Percentiles rank a stretch among this genome's conserved stretches.
Evolutionary conservation across 2,888 invertebrate genomes (phyloP).

Genomic region (Synergus laeviventris): DNA sequence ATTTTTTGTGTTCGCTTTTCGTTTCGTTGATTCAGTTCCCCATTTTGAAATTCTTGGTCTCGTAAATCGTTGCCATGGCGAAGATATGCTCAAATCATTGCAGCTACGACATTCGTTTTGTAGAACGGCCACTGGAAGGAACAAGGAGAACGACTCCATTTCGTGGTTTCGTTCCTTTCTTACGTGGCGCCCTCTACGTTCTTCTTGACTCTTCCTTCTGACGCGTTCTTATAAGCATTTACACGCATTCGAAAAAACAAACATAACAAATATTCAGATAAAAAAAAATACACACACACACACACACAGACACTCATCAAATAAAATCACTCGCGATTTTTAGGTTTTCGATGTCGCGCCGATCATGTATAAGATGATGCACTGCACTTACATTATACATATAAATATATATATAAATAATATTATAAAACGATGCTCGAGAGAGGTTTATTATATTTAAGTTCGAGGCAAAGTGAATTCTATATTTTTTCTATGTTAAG

Average conservation of each 20-base stretch:
- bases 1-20: conserved; percentile 49
- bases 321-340: conserved; percentile 3
- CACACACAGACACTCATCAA: neutral
- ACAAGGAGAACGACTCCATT: conserved; percentile 17
- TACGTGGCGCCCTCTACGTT: conserved; percentile 55
- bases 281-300: conserved; percentile 41
- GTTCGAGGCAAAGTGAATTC: conserved; percentile 74
- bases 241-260: neutral
- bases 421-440: conserved; percentile 60
- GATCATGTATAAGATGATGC: conserved; percentile 46
- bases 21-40: conserved; percentile 47
- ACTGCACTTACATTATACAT: conserved; percentile 54
- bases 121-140: conserved; percentile 39
- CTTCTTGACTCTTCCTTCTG: conserved; percentile 60
- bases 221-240: conserved; percentile 46
- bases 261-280: too few species aligned
- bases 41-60: conserved; percentile 56
- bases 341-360: conserved; percentile 35
- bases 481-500: conserved; percentile 76
- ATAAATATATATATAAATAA: conserved; percentile 52
- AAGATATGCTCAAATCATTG: conserved; percentile 66
- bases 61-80: conserved; percentile 70
- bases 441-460: conserved; percentile 73
- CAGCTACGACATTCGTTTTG: conserved; percentile 62
- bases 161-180: conserved; percentile 42